Percentiles rank a stretch among this genome's conserved stretches.
Conservation (phyloP, 2,888 invertebrate genomes). For the Griposia aprilina region DNA sequence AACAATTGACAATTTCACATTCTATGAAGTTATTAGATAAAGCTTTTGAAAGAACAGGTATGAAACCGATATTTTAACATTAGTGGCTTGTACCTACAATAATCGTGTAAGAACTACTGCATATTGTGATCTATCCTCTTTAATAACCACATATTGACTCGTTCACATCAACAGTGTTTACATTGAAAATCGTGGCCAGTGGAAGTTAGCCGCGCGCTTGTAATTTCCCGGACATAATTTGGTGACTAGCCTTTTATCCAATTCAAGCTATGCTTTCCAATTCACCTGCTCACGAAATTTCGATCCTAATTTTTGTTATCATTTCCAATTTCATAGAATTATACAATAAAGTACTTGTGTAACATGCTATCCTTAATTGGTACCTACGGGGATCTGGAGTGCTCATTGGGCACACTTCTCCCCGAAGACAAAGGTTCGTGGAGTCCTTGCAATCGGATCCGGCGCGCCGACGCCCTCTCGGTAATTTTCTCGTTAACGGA, state of each 20-base stretch:
- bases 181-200: conserved; percentile 38
- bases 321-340: conserved; percentile 63
- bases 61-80: neutral
- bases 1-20: neutral
- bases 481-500: conserved; percentile 90
- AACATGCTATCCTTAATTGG: conserved; percentile 85
- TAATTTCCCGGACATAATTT: conserved; percentile 61
- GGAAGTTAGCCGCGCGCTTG: conserved; percentile 34
- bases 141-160: conserved; percentile 33
- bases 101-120: neutral
- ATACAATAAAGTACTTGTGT: conserved; percentile 75
- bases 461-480: conserved; percentile 85
- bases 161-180: conserved; percentile 42
- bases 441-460: conserved; percentile 89
- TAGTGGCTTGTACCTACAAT: neutral
- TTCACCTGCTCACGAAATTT: conserved; percentile 41
- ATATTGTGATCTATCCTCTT: neutral
- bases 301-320: conserved; percentile 48
- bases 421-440: conserved; percentile 87
- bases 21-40: neutral
- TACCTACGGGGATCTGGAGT: conserved; percentile 82
- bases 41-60: neutral
- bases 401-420: conserved; percentile 87
- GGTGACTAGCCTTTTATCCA: conserved; percentile 33
- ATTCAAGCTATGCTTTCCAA: conserved; percentile 18